Conservation (phyloP, 1,140 invertebrate genomes). For the Delia radicum region DNA sequence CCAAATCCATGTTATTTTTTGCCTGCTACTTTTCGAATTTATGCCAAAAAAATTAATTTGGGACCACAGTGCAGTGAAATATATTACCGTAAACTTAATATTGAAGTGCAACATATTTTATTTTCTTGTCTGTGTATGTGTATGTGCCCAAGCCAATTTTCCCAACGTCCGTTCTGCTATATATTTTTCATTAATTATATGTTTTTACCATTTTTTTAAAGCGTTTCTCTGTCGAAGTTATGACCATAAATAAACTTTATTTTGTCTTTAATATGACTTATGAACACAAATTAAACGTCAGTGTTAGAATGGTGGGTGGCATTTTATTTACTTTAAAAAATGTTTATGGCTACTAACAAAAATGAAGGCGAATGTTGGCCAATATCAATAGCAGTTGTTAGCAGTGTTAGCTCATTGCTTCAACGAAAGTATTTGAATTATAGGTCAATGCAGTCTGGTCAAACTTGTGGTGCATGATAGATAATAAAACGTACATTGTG, state of each 20-base stretch:
- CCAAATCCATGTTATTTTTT: too few species aligned
- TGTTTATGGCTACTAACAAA: background rate
- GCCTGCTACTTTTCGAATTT: too few species aligned
- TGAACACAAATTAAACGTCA: constrained; percentile 26
- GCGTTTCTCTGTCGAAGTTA: constrained; percentile 11
- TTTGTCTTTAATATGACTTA: constrained; percentile 25
- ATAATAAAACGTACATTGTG: too few species aligned
- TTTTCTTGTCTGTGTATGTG: too few species aligned
- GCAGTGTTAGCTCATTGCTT: background rate
- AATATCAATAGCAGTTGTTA: background rate
- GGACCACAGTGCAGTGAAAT: too few species aligned
- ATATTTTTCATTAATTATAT: background rate
- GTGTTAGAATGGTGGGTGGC: background rate
- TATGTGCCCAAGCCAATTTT: background rate
- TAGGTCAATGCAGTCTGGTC: background rate
- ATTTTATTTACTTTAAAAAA: background rate
- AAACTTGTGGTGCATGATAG: background rate
- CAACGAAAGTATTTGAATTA: background rate
- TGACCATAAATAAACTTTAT: constrained; percentile 25
- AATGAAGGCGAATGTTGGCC: background rate
- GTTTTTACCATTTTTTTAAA: constrained; percentile 3
- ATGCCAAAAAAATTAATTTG: too few species aligned
- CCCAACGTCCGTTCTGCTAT: background rate
- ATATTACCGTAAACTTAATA: too few species aligned
- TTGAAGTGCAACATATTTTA: too few species aligned